Percentiles rank a stretch among this genome's conserved stretches.
These are phyloP conservation scores for Metopia argyrocephala DNA, from an alignment of 2,888 invertebrate genomes.

Conservation along the genomic window DNA sequence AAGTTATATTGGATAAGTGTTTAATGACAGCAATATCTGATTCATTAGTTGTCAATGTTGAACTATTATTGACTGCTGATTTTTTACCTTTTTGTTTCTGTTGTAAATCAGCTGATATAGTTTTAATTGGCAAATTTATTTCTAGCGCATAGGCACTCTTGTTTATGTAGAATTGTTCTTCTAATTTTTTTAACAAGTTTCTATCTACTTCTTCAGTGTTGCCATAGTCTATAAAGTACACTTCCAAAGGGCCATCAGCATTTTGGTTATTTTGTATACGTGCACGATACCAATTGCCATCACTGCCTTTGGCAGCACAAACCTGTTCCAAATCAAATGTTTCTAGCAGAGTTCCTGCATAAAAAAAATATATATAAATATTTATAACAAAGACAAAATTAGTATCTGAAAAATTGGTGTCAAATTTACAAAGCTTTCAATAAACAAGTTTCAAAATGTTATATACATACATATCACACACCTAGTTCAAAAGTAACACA, in stretches of 20 bases:
- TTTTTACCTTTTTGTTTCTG: conserved; percentile 65
- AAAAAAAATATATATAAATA: background rate
- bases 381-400: background rate
- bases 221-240: conserved; percentile 84
- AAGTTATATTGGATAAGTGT: conserved; percentile 69
- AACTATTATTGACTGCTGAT: conserved; percentile 2
- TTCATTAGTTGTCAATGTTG: conserved; percentile 35
- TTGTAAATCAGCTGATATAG: conserved; percentile 61
- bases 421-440: too few species aligned
- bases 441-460: background rate
- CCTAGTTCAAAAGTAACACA: too few species aligned
- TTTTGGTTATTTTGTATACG: conserved; percentile 77
- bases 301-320: conserved; percentile 83
- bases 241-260: conserved; percentile 77
- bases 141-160: conserved; percentile 75
- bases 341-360: conserved; percentile 74
- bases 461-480: too few species aligned
- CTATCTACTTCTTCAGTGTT: conserved; percentile 81
- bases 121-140: conserved; percentile 74
- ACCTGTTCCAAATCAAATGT: conserved; percentile 80
- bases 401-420: too few species aligned
- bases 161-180: conserved; percentile 78
- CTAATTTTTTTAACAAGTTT: conserved; percentile 79
- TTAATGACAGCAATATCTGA: conserved; percentile 54
- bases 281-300: conserved; percentile 87